Evolutionary conservation across 2,797 vertebrate species (phyloP).

Genomic region (Megaceryle alcyon): DNA sequence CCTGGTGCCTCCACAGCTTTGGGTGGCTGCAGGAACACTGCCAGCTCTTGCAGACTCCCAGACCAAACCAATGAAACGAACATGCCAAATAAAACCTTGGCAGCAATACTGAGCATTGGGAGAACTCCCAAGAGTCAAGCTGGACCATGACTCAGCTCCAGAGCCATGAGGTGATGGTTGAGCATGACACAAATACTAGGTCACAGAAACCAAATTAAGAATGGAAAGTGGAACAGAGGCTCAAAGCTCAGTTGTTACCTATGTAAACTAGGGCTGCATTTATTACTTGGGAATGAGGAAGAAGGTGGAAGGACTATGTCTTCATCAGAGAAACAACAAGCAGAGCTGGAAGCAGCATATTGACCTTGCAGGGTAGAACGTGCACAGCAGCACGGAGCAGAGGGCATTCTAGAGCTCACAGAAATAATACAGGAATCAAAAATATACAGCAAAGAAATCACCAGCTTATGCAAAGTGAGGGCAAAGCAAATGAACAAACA

Average conservation of each 20-base stretch:
- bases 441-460: not conserved
- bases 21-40: not conserved
- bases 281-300: conserved; percentile 42
- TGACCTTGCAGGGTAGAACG: not conserved
- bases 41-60: not conserved
- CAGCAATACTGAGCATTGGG: not conserved
- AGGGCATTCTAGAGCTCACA: not conserved
- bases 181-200: conserved; percentile 9
- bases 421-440: not conserved
- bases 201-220: conserved; percentile 58
- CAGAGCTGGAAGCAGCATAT: not conserved
- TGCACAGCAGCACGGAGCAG: not conserved
- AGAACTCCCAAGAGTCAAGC: not conserved
- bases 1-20: not conserved
- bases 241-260: not conserved
- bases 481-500: not conserved
- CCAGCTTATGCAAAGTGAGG: not conserved
- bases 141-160: not conserved
- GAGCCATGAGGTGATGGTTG: not conserved
- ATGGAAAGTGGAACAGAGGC: conserved; percentile 10
- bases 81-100: not conserved
- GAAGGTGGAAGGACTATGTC: not conserved
- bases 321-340: not conserved
- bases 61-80: not conserved
- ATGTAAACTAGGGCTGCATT: conserved; percentile 21